Base-by-base conservation (phyloP, 2,888 invertebrate genomes). In the Meghimatium bilineatum region DNA sequence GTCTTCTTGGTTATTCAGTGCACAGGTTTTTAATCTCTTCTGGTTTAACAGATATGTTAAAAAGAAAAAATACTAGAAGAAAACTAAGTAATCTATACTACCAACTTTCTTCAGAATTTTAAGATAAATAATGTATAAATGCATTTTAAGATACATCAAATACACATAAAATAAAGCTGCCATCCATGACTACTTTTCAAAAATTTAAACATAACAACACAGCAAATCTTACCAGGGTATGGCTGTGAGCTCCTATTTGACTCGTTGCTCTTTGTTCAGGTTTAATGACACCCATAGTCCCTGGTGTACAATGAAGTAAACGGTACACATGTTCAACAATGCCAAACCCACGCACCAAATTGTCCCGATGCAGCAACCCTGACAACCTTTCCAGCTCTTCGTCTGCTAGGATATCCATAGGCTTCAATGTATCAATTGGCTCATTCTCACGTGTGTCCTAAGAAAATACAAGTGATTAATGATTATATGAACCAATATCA, bases 321-420 rank as follows among this genome's bases (percentile, higher is more conserved):
- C 92, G 86, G 86, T 93, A 93, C 36, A 93, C 93, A 86, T 93
- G 92, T 81, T 93, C 93, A 74, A 92, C 92, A 56, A 93, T 92
- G 60, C 94, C 94, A 49, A 93, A 90, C 6, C 93, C 93, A 6
- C 93, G 89, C 44, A 94, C 92, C 56, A 93, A 90, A 87, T 92
- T 93, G 87, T 94, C 93, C n/a, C 94, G 87, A 88, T 93, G 93
- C 44, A 93, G 88, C 14, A 94, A 88, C 0, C 91, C 92, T 83
- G 92, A 91, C 83, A 94, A 90, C n/a, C 94, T 86, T 86, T 93
- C 93, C 84, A 93, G 87, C 85, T 94, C 94, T 85, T 94, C 94
- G 49, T 92, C 92, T 76, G 93, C 93, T 52, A 91, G 86, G 49
- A 94, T 94, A 82, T 93, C 93, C 90, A 91, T 87, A 1, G 94